Evolutionary conservation across 2,797 vertebrate genomes (phyloP).

Genomic region (Hyperoplus immaculatus): DNA sequence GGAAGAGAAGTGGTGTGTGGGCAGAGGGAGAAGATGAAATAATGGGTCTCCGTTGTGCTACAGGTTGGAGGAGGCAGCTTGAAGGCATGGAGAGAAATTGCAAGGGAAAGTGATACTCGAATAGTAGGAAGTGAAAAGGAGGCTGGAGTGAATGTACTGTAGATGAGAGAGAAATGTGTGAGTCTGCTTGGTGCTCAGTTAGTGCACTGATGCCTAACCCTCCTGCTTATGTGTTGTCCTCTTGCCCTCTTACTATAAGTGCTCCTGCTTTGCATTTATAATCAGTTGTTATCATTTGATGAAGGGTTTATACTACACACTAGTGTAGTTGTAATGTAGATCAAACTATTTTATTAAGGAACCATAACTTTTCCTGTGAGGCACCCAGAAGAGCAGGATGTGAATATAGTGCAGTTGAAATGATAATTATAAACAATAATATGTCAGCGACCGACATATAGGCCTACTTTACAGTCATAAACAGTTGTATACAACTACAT

Average conservation of each 20-base stretch:
- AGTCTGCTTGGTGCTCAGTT: not conserved
- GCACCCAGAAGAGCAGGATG: not conserved
- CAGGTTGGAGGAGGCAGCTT: constrained; percentile 56
- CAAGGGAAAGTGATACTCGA: constrained; percentile 39
- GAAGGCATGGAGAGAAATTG: constrained; percentile 16
- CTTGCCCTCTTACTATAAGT: not conserved
- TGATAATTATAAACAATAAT: not conserved
- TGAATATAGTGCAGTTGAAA: not conserved
- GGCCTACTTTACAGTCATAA: not conserved
- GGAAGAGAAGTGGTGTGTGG: constrained; percentile 7
- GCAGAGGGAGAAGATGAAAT: constrained; percentile 29
- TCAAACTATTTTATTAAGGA: not conserved
- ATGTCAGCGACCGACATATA: no score
- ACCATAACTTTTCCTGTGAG: not conserved
- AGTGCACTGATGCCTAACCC: not conserved
- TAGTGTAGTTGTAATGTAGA: not conserved
- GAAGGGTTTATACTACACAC: not conserved
- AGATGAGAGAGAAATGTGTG: constrained; percentile 23
- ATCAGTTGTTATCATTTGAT: not conserved
- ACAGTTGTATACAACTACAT: not conserved
- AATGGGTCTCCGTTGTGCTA: constrained; percentile 47
- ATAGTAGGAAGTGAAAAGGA: constrained; percentile 46
- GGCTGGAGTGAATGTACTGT: not conserved
- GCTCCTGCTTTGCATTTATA: not conserved
- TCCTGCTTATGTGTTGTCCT: not conserved